Percentiles rank a stretch among this genome's conserved stretches.
These are phyloP conservation scores for Morus bassanus DNA, from an alignment of 2,797 vertebrate genomes.

Conservation along the genomic window DNA sequence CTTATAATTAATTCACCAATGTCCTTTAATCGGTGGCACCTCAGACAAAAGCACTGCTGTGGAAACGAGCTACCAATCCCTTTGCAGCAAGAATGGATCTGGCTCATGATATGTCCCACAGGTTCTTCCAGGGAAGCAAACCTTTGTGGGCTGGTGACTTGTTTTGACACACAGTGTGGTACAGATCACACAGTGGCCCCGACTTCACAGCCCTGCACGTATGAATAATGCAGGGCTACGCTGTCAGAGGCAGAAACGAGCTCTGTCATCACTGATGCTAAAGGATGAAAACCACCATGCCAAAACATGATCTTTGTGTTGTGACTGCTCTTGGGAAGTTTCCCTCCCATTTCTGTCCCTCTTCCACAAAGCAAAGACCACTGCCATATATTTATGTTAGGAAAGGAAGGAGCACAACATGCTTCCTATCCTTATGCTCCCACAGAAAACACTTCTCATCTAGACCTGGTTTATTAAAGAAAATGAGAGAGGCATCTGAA, in stretches of 20 bases:
- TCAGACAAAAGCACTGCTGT: neutral
- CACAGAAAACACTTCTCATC: neutral
- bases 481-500: neutral
- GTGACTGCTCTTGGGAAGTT: neutral
- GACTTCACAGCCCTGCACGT: neutral
- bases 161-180: neutral
- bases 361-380: accelerated
- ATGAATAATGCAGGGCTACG: neutral
- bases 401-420: neutral
- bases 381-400: neutral
- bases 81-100: neutral
- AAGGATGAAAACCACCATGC: neutral
- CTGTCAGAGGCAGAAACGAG: neutral
- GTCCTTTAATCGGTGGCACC: neutral
- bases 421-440: accelerated
- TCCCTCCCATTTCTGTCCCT: neutral
- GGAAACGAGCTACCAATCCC: neutral
- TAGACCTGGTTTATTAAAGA: neutral
- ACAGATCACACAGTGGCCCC: neutral
- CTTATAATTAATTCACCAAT: neutral
- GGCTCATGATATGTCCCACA: neutral
- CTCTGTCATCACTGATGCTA: neutral
- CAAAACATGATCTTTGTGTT: neutral
- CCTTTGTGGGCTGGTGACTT: neutral
- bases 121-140: neutral